These are phyloP conservation scores for Papilio glaucus DNA, from an alignment of 1,140 invertebrate genomes.

Conservation along the genomic window DNA sequence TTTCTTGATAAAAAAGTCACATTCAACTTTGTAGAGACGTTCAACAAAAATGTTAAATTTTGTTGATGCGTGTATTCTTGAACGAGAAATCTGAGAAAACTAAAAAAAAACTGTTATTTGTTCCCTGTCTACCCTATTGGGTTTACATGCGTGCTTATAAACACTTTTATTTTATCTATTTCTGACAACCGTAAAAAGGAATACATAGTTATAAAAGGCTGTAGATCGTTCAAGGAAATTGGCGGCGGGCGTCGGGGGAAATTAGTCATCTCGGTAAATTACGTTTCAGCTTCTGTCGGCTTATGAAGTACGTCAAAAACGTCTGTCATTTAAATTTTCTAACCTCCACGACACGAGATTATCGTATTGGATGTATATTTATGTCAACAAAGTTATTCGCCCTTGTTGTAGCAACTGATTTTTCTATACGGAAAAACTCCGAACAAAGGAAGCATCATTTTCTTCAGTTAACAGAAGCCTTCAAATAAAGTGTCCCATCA, in stretches of 20 bases:
- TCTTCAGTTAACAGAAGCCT: no score
- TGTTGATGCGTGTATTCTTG: no score
- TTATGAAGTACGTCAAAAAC: conserved; percentile 19
- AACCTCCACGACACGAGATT: background rate
- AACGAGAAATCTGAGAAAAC: no score
- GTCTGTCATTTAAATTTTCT: background rate
- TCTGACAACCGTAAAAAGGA: background rate
- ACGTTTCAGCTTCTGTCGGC: background rate
- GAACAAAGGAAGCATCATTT: no score
- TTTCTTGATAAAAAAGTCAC: no score
- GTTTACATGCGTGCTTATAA: background rate
- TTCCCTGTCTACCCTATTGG: background rate
- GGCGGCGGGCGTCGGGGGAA: conserved; percentile 29
- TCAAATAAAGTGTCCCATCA: no score
- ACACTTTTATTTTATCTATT: background rate
- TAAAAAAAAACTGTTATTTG: background rate
- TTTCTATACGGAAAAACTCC: no score
- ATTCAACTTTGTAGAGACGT: no score
- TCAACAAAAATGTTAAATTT: no score
- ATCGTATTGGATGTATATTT: no score
- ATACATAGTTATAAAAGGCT: conserved; percentile 25
- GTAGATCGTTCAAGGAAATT: conserved; percentile 33
- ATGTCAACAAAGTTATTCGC: no score
- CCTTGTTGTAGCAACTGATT: no score
- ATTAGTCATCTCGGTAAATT: conserved; percentile 34